phyloP scores from a whole-genome alignment of 2,888 invertebrate species.

The Phoenoteleia sp. region DNA sequence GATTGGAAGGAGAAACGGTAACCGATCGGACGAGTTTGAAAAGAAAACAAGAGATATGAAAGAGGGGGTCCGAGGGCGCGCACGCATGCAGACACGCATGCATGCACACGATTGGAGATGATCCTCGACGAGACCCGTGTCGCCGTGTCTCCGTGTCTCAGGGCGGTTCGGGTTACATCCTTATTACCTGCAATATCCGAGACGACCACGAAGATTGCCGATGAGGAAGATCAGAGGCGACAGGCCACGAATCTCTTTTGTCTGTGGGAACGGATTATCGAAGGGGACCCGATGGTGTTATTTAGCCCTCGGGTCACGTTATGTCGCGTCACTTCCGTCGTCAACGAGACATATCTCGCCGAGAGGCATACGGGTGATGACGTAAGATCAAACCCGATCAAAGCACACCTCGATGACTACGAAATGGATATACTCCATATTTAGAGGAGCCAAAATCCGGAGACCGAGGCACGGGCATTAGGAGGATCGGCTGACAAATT shows the following conservation, averaged over 20 bases:
- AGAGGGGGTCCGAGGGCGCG: background rate
- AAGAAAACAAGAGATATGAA: background rate
- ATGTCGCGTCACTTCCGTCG: conserved; percentile 80
- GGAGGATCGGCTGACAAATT: conserved; percentile 63
- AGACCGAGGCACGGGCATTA: conserved; percentile 17
- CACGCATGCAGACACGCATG: conserved; percentile 59
- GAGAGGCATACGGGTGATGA: conserved; percentile 81
- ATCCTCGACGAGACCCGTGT: conserved; percentile 70
- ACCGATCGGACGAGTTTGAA: conserved; percentile 18
- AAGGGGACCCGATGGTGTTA: conserved; percentile 77
- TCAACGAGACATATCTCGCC: conserved; percentile 77
- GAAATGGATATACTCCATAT: conserved; percentile 67
- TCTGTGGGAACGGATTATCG: conserved; percentile 84
- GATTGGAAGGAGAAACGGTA: conserved; percentile 20
- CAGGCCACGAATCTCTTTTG: conserved; percentile 84
- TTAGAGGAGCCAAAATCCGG: conserved; percentile 39
- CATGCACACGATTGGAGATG: conserved; percentile 67
- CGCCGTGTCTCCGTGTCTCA: conserved; percentile 76
- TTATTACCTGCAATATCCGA: conserved; percentile 84
- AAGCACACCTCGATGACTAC: conserved; percentile 81
- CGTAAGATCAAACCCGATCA: conserved; percentile 81
- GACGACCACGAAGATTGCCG: conserved; percentile 78
- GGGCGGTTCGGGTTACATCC: conserved; percentile 85
- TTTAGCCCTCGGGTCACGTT: conserved; percentile 79
- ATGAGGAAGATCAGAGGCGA: conserved; percentile 84